Evolutionary conservation across 2,888 invertebrate genomes (phyloP), one percentile per base, ranked within the genome.

Genomic region (Saturnia japonica): DNA sequence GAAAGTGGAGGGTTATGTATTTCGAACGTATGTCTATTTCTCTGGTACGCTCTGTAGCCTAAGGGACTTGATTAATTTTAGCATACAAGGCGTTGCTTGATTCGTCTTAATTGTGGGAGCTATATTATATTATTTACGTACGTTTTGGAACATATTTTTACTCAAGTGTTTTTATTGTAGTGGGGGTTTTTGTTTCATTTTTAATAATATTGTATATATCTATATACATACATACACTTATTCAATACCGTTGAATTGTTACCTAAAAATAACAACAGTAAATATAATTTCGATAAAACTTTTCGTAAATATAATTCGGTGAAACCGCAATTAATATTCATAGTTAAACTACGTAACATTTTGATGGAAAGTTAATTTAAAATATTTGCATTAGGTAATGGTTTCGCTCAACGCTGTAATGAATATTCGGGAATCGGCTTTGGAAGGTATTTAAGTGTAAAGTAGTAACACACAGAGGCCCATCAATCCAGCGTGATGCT

Each of bases 341-440:
- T 64, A 60, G 64, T 40, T 64, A 64, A 64, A 40, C 64, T 64
- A 40, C 1, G 19, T 8, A 64, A 64, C 40, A n/a, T 34, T 64
- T 64, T 64, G 40, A 64, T 64, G 8, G 40, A 11, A 40, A 64
- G 64, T 64, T 40, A 64, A 64, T 64, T 64, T 64, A 40, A 64
- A 64, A 64, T 64, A 64, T 64, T 64, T 64, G 64, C 64, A 64
- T 64, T 40, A 19, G n/a, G 40, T 64, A 64, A 64, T 64, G 64
- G 40, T 40, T 64, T 64, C 40, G 9, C 11, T 40, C 6, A n/a
- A n/a, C 64, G 64, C 22, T 40, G n/a, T 64, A 64, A 60, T 60
- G 57, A 60, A 64, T 64, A 64, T 40, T 64, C n/a, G 19, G 64
- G 40, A 40, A 64, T 64, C 40, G 40, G 40, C 12, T 64, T 64